These are phyloP conservation scores for Microcebus tavaratra DNA, from an alignment of 2,113 vertebrate species.

Conservation along the genomic window DNA sequence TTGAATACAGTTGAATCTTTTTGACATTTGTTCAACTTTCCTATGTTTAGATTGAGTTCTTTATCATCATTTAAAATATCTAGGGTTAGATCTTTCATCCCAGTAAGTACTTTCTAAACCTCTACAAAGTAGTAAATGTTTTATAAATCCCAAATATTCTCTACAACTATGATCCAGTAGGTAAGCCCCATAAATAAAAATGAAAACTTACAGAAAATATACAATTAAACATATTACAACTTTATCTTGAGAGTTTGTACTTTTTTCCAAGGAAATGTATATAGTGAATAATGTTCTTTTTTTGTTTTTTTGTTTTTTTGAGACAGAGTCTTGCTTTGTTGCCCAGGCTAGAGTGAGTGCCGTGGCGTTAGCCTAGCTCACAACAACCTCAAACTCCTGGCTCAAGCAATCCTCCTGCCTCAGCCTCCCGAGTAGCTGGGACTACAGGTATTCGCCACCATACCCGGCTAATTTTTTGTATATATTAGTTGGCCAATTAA, in stretches of 20 bases:
- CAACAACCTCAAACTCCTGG: no score
- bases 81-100: background rate
- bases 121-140: background rate
- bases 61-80: slow-evolving; percentile 1
- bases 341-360: no score
- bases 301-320: no score
- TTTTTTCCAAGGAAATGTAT: background rate
- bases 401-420: no score
- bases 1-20: background rate
- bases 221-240: background rate
- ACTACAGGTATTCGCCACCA: no score
- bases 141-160: background rate
- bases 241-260: background rate
- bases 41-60: slow-evolving; percentile 29
- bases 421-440: no score
- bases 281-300: background rate
- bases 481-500: no score
- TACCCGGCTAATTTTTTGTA: no score
- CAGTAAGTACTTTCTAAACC: background rate
- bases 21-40: background rate
- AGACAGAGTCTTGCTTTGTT: no score
- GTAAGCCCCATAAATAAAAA: background rate
- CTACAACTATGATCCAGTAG: background rate
- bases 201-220: background rate
- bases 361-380: no score